These are phyloP conservation scores for Gulo gulo DNA, from an alignment of 2,113 vertebrate species.

Conservation along the genomic window DNA sequence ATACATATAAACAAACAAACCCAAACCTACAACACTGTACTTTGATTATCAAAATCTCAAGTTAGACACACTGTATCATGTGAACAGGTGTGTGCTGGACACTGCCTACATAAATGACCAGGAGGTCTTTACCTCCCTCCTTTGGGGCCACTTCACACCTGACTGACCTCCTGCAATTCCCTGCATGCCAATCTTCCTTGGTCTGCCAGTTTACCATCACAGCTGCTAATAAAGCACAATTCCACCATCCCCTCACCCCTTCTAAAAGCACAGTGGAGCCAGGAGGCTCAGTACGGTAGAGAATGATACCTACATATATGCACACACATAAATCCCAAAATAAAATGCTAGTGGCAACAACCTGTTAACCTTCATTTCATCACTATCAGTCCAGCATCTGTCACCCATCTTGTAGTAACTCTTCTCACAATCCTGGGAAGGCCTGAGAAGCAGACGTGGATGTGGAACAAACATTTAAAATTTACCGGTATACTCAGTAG, in stretches of 20 bases:
- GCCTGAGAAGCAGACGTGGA: not conserved
- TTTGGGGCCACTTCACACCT: conserved; percentile 49
- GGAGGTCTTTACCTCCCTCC: not conserved
- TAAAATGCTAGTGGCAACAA: not conserved
- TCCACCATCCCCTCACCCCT: not conserved
- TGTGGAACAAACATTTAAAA: not conserved
- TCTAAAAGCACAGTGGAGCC: not conserved
- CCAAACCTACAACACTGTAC: not conserved
- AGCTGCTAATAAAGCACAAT: not conserved
- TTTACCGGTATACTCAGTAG: not conserved
- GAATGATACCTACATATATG: not conserved
- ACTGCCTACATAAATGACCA: not conserved
- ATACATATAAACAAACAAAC: not conserved
- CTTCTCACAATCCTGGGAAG: not conserved
- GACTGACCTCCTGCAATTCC: conserved; percentile 49
- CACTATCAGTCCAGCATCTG: not conserved
- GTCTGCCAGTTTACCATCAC: not conserved
- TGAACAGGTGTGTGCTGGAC: not conserved
- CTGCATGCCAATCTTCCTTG: conserved; percentile 43
- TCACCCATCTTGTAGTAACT: not conserved
- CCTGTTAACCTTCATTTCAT: not conserved
- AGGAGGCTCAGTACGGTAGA: not conserved
- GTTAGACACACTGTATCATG: not conserved
- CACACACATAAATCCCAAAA: not conserved
- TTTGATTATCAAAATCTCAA: not conserved